These are phyloP conservation scores for Macrocentrus cingulum DNA, from an alignment of 1,140 invertebrate genomes.

Conservation along the genomic window DNA sequence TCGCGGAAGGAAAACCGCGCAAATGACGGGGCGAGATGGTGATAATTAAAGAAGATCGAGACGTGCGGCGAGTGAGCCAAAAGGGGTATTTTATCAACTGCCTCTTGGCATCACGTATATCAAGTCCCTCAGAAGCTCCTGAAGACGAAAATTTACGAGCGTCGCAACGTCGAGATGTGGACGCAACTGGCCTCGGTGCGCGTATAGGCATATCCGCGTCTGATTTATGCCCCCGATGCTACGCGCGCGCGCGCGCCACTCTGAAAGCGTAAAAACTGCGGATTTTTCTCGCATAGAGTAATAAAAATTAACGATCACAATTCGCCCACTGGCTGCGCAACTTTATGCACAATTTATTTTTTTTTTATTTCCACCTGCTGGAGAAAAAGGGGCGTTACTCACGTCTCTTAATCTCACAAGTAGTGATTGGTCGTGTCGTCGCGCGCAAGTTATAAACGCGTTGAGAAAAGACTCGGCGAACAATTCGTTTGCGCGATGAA, in stretches of 20 bases:
- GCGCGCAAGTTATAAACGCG: too few relatives aligned
- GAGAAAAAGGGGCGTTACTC: too few relatives aligned
- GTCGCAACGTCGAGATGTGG: not conserved
- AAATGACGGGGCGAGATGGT: not conserved
- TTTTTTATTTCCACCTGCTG: not conserved
- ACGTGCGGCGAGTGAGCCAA: not conserved
- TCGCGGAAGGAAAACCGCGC: not conserved
- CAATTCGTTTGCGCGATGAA: constrained; percentile 2
- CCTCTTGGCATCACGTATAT: too few relatives aligned
- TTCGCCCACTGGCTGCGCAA: not conserved
- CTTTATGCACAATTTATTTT: not conserved
- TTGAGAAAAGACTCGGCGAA: not conserved
- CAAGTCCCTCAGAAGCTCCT: constrained; percentile 17
- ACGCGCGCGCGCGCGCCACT: not conserved
- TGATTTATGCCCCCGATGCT: constrained; percentile 22
- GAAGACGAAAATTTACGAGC: constrained; percentile 23
- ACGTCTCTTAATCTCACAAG: too few relatives aligned
- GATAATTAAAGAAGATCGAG: not conserved
- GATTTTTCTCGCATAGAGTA: constrained; percentile 12
- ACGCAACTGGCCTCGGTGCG: not conserved
- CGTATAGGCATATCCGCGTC: constrained; percentile 10
- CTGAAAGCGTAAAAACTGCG: constrained; percentile 10
- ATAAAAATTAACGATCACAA: constrained; percentile 30
- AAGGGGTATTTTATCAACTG: constrained; percentile 21
- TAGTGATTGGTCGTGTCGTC: not conserved